phyloP scores from a whole-genome alignment of 2,113 vertebrate species.

The Indicator indicator region DNA sequence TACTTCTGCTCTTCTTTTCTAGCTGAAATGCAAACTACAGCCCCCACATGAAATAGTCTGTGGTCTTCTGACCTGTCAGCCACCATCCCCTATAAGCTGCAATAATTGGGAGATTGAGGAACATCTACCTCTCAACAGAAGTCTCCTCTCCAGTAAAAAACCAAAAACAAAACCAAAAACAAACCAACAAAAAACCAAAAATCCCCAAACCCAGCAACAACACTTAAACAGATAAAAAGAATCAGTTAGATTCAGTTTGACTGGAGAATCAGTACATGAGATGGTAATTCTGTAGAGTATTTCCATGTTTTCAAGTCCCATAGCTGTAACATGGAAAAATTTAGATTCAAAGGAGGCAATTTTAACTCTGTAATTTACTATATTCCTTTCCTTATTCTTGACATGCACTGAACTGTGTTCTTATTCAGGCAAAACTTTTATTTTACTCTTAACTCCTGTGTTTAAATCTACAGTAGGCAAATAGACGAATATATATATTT shows the following conservation, averaged over 20 bases:
- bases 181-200: too few species aligned
- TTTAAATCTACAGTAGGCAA: constrained; percentile 22
- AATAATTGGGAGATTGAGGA: neutral
- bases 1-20: neutral
- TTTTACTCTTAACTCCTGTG: constrained; percentile 12
- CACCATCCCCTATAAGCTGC: neutral
- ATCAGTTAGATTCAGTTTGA: neutral
- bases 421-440: constrained; percentile 30
- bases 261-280: neutral
- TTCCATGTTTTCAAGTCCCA: neutral
- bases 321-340: neutral
- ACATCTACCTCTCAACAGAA: accelerated
- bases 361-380: constrained; percentile 20
- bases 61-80: neutral
- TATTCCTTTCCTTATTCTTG: neutral
- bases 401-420: neutral
- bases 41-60: neutral
- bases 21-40: neutral
- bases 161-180: too few species aligned
- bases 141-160: neutral
- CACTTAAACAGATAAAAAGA: neutral
- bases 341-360: neutral
- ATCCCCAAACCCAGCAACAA: too few species aligned
- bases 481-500: constrained; percentile 46
- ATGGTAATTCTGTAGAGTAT: neutral